Base-by-base conservation (phyloP, 1,140 invertebrate genomes). In the Aphelinus certus region DNA sequence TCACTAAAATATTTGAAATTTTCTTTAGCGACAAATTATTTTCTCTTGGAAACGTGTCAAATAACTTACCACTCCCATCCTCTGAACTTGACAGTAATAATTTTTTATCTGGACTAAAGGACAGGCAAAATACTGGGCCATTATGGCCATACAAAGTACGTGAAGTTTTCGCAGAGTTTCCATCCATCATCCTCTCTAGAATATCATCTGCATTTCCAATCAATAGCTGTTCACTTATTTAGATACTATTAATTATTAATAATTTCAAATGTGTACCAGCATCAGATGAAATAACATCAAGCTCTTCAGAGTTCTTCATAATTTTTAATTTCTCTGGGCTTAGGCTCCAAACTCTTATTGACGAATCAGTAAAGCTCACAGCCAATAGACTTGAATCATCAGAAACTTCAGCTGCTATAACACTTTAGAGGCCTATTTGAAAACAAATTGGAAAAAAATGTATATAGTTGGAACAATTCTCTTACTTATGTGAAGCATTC, bases 161-260 rank as follows among this genome's bases (percentile, higher is more conserved):
- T 6, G 90, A 90, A 45, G 93, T 92, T 85, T 96, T 94, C 5
- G 94, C 93, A 70, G 94, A 94, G 77, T 93, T 90, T 79, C 98
- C 96, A 84, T 98, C 97, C 94, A 98, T 96, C 95, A 98, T 98
- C 82, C 97, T 90, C 2, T 95, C 96, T 77, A 97, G 87, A 7
- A 98, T 95, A 86, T 97, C 96, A 81, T 96, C 95, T 26, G 26
- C 26, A 26, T 26, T 26, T 26, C 26, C 26, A 26, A 26, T 26
- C 26, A 26, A 26, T 26, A 26, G 26, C 26, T 26, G 26, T 26
- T 26, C 26, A 26, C 26, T 26, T 26, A 26, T 26, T 26, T 26
- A 26, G 26, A 26, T 26, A 26, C 26, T 26, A 26, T 26, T 26
- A 26, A 53, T 53, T 9, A 9, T 53, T 4, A 4, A 60, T 62